Evolutionary conservation across 1,140 invertebrate genomes (phyloP).

Genomic region (Antheraea pernyi): DNA sequence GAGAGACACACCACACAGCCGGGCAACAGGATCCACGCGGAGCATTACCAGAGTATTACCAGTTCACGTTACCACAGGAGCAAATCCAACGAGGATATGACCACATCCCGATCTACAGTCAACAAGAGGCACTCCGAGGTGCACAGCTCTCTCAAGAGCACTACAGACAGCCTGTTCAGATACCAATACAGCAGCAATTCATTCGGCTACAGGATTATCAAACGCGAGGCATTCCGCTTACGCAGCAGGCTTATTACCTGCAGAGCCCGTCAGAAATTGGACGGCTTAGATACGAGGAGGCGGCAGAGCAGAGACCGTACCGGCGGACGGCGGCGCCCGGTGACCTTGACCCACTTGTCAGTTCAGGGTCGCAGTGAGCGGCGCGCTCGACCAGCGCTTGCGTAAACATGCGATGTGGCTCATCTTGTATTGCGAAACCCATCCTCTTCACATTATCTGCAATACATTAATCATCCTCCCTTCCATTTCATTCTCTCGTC

Average conservation of each 20-base stretch:
- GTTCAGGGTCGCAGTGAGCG: conserved; percentile 42
- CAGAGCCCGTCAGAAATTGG: background rate
- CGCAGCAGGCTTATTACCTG: conserved; percentile 33
- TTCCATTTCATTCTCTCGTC: background rate
- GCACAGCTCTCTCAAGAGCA: conserved; percentile 2
- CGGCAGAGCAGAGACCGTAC: conserved; percentile 22
- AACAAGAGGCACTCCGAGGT: conserved; percentile 16
- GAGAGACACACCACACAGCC: background rate
- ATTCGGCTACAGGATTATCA: conserved; percentile 14
- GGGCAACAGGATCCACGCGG: no score
- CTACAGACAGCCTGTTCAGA: conserved; percentile 7
- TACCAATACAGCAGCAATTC: conserved; percentile 27
- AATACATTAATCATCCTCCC: conserved; percentile 10
- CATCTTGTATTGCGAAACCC: conserved; percentile 17
- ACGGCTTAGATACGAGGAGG: background rate
- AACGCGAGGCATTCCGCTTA: conserved; percentile 15
- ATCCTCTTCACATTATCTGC: conserved; percentile 10
- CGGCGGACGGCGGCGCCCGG: conserved; percentile 17
- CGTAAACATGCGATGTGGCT: conserved; percentile 22
- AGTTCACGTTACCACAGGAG: conserved; percentile 13
- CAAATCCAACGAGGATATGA: conserved; percentile 19
- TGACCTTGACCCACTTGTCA: conserved; percentile 72
- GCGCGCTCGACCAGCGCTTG: conserved; percentile 33
- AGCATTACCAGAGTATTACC: background rate
- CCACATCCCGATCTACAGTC: conserved; percentile 25